phyloP scores from a whole-genome alignment of 2,888 invertebrate species.

The Erebia ligea region DNA sequence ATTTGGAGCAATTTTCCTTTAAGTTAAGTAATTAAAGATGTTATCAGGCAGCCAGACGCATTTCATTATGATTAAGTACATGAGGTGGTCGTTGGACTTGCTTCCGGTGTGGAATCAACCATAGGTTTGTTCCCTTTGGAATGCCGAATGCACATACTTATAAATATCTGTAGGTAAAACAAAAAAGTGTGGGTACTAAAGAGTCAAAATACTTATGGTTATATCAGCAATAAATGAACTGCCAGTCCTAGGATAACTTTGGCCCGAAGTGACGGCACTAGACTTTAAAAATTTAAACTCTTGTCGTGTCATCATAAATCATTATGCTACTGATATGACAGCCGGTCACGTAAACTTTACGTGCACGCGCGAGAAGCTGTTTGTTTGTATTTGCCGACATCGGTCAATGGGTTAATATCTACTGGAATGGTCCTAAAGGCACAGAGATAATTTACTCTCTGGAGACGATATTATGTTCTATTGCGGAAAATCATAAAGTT shows the following conservation, averaged over 20 bases:
- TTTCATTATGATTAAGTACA: slow-evolving; percentile 59
- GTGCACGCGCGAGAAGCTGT: slow-evolving; percentile 66
- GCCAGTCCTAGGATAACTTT: background rate
- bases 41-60: slow-evolving; percentile 45
- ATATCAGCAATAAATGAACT: too few species aligned
- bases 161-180: background rate
- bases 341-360: slow-evolving; percentile 68
- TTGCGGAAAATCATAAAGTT: too few species aligned
- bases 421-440: slow-evolving; percentile 37
- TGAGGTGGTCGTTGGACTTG: slow-evolving; percentile 64
- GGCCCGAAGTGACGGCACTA: slow-evolving; percentile 7
- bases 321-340: slow-evolving; percentile 65
- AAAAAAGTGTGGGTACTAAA: too few species aligned
- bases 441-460: too few species aligned
- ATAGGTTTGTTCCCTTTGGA: slow-evolving; percentile 23
- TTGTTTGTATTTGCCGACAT: slow-evolving; percentile 60
- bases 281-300: slow-evolving; percentile 26
- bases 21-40: slow-evolving; percentile 43
- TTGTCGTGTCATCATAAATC: slow-evolving; percentile 29
- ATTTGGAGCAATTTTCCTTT: slow-evolving; percentile 23
- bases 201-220: too few species aligned
- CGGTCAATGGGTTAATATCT: slow-evolving; percentile 43
- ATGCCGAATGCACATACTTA: too few species aligned
- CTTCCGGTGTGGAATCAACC: slow-evolving; percentile 52
- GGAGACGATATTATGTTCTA: too few species aligned